These are phyloP conservation scores for Fistularia tabacaria DNA, from an alignment of 2,797 vertebrate species.

Conservation along the genomic window DNA sequence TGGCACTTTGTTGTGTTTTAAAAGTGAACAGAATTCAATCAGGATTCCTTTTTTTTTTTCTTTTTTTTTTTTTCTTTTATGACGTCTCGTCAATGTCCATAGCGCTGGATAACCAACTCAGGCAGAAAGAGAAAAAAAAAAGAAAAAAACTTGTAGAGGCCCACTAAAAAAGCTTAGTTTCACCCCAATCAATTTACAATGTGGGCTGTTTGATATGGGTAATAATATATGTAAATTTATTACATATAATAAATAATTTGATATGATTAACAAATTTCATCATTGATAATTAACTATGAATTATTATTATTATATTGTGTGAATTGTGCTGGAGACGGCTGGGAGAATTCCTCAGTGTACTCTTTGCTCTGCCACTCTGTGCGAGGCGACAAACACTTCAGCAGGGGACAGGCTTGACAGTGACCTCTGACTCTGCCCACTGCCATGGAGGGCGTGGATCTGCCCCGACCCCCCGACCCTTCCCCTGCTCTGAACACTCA, in stretches of 20 bases:
- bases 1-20: constrained; percentile 74
- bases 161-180: constrained; percentile 66
- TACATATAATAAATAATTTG: constrained; percentile 67
- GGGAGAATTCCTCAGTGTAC: constrained; percentile 59
- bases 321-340: constrained; percentile 70
- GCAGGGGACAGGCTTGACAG: constrained; percentile 49
- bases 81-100: constrained; percentile 74
- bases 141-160: constrained; percentile 61
- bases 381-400: constrained; percentile 60
- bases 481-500: constrained; percentile 49
- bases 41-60: constrained; percentile 67
- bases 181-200: constrained; percentile 67
- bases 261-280: constrained; percentile 69
- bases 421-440: constrained; percentile 62
- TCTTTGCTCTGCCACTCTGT: constrained; percentile 51
- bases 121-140: constrained; percentile 70
- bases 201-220: constrained; percentile 75
- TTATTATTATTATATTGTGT: constrained; percentile 65
- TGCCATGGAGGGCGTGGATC: constrained; percentile 55
- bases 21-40: constrained; percentile 75
- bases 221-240: constrained; percentile 68
- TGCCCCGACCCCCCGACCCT: constrained; percentile 33
- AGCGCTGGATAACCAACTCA: constrained; percentile 81
- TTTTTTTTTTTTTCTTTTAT: constrained; percentile 61
- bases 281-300: constrained; percentile 67